These are phyloP conservation scores for Ginglymostoma cirratum DNA, from an alignment of 2,113 vertebrate genomes.

Conservation along the genomic window DNA sequence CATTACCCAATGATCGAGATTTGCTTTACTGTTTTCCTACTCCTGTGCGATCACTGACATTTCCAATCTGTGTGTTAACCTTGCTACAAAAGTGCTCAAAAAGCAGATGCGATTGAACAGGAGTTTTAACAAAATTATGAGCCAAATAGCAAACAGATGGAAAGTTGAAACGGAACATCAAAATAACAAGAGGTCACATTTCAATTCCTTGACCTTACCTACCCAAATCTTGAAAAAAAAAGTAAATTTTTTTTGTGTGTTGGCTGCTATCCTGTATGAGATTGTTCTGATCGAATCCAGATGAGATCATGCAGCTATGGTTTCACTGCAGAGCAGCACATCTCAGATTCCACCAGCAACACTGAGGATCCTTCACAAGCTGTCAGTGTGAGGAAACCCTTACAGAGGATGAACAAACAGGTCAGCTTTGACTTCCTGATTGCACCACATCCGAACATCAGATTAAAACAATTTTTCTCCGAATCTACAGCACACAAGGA, in stretches of 20 bases:
- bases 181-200: slow-evolving; percentile 37
- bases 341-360: slow-evolving; percentile 27
- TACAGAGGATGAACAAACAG: not conserved
- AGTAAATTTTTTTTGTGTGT: not conserved
- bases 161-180: slow-evolving; percentile 36
- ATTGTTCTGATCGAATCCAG: slow-evolving; percentile 35
- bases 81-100: slow-evolving; percentile 12
- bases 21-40: not conserved
- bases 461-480: not conserved
- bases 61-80: slow-evolving; percentile 31
- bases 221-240: slow-evolving; percentile 22
- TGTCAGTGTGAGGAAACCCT: not conserved
- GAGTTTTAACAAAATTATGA: slow-evolving; percentile 37
- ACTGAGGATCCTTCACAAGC: slow-evolving; percentile 13
- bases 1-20: not conserved
- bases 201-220: slow-evolving; percentile 35
- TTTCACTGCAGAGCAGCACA: slow-evolving; percentile 16
- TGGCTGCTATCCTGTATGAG: slow-evolving; percentile 36
- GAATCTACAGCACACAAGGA: not conserved
- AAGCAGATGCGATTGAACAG: slow-evolving; percentile 32
- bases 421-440: slow-evolving; percentile 7
- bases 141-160: slow-evolving; percentile 35
- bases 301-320: slow-evolving; percentile 23
- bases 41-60: slow-evolving; percentile 34
- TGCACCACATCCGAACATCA: not conserved